Percentiles rank a stretch among this genome's conserved stretches.
Conservation (phyloP, 2,888 invertebrate genomes). For the Zygothrica quintamaculata region DNA sequence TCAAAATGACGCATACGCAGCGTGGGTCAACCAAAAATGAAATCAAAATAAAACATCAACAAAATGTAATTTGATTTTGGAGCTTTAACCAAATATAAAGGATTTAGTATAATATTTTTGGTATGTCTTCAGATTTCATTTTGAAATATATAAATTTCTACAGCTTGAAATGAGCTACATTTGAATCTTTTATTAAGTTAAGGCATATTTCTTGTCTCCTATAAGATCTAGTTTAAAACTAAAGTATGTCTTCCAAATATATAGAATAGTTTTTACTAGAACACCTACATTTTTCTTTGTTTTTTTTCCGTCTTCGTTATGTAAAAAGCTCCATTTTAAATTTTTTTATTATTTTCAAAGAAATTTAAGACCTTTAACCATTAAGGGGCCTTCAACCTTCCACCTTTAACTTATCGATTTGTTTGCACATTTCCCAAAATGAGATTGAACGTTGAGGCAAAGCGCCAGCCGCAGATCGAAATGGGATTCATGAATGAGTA, state of each 20-base stretch:
- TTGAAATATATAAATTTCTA: constrained; percentile 1
- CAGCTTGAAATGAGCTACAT: not conserved
- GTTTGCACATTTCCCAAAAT: constrained; percentile 15
- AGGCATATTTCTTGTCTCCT: not conserved
- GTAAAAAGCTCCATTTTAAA: too few relatives aligned
- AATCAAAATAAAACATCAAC: constrained; percentile 5
- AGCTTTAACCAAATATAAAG: constrained; percentile 2
- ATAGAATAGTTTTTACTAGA: too few relatives aligned
- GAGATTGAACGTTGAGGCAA: constrained; percentile 13
- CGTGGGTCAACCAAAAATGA: constrained; percentile 12
- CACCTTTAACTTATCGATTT: constrained; percentile 63
- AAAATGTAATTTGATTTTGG: constrained; percentile 16
- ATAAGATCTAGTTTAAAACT: not conserved
- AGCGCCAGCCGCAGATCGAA: constrained; percentile 32
- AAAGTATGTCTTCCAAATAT: too few relatives aligned
- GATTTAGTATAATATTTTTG: constrained; percentile 10
- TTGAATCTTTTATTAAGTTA: not conserved
- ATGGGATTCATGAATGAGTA: constrained; percentile 66
- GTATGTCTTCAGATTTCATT: constrained; percentile 25
- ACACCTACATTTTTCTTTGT: too few relatives aligned
- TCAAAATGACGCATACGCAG: constrained; percentile 61
- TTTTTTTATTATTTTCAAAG: too few relatives aligned
- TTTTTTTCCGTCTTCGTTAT: too few relatives aligned
- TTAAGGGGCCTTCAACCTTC: not conserved
- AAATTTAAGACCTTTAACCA: not conserved